Percentiles rank a stretch among this genome's conserved stretches.
Evolutionary conservation across 2,797 vertebrate genomes (phyloP).

Genomic region (Chaetodon trifasciatus): DNA sequence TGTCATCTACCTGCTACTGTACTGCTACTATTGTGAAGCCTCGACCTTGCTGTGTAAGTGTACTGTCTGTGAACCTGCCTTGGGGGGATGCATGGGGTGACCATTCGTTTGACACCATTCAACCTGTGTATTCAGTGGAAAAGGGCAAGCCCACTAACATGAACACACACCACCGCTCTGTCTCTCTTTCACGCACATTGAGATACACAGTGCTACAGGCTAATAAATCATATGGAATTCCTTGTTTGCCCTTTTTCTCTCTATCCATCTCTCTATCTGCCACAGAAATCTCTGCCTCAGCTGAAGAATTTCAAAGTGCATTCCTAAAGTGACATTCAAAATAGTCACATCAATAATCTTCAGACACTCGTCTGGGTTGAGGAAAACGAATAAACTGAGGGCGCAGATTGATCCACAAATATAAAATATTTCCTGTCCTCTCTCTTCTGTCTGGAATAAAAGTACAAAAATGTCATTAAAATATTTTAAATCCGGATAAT

Average conservation of each 20-base stretch:
- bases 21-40: constrained; percentile 13
- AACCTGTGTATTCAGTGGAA: constrained; percentile 42
- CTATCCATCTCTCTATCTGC: background rate
- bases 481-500: background rate
- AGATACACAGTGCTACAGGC: constrained; percentile 9
- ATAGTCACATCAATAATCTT: background rate
- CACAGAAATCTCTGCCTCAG: constrained; percentile 1
- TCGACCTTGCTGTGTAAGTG: constrained; percentile 16
- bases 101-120: constrained; percentile 52
- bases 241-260: background rate
- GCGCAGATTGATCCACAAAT: background rate
- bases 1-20: background rate
- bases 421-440: background rate
- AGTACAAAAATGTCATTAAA: background rate
- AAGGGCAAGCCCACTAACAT: constrained; percentile 36
- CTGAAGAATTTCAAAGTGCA: background rate
- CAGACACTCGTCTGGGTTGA: background rate
- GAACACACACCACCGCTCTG: constrained; percentile 12
- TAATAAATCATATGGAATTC: background rate
- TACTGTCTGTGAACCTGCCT: constrained; percentile 24
- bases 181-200: background rate
- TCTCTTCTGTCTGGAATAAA: background rate
- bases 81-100: constrained; percentile 17
- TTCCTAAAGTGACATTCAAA: background rate
- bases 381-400: background rate